Conservation (phyloP, 2,113 vertebrate genomes). For the Thalassoma bifasciatum region DNA sequence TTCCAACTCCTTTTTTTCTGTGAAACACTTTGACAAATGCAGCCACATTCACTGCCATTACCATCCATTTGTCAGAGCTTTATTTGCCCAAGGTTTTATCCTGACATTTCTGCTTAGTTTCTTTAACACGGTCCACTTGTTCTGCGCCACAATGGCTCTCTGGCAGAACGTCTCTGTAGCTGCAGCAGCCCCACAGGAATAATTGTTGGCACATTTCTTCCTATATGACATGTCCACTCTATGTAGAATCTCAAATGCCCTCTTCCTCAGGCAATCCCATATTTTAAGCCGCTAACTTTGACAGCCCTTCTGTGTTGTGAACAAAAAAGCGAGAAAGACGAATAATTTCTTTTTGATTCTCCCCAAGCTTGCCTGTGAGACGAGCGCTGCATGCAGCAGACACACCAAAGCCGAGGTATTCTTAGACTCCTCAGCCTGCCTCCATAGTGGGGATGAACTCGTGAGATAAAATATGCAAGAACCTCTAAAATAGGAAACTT, state of each 20-base stretch:
- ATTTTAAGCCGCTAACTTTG: constrained; percentile 22
- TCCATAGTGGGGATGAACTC: constrained; percentile 60
- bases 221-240: constrained; percentile 22
- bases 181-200: constrained; percentile 10
- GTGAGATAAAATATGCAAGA: constrained; percentile 72
- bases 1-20: constrained; percentile 6
- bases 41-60: constrained; percentile 3
- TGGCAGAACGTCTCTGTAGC: constrained; percentile 24
- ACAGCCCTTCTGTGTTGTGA: constrained; percentile 45
- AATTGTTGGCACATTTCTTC: constrained; percentile 24
- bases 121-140: constrained; percentile 25
- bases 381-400: constrained; percentile 42
- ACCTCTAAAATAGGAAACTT: constrained; percentile 68
- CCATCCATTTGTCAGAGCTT: constrained; percentile 32
- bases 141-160: constrained; percentile 16
- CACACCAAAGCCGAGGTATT: constrained; percentile 73
- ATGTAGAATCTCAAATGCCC: constrained; percentile 12
- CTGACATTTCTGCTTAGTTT: constrained; percentile 22
- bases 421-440: constrained; percentile 69
- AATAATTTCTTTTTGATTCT: constrained; percentile 29
- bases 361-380: constrained; percentile 37
- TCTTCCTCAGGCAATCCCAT: neutral
- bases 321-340: constrained; percentile 26
- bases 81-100: constrained; percentile 19
- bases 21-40: constrained; percentile 31